Conservation (phyloP, 2,888 invertebrate genomes). For the Eucera pruinosa region DNA sequence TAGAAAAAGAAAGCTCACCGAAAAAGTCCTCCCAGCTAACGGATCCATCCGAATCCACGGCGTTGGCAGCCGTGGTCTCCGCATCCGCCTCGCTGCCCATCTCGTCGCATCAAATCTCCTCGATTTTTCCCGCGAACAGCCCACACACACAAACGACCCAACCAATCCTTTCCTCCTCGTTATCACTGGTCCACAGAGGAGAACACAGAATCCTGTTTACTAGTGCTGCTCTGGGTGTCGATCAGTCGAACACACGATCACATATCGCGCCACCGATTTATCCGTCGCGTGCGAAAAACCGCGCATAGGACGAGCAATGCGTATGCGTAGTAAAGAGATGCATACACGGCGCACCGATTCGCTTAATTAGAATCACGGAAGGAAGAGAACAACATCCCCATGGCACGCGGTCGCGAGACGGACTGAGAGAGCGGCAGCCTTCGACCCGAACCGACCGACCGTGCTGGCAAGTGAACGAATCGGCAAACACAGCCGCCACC, state of each 20-base stretch:
- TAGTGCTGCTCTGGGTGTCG: not conserved
- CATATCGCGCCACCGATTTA: conserved; percentile 26
- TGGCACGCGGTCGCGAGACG: conserved; percentile 74
- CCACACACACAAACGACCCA: not conserved
- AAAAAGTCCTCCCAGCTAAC: conserved; percentile 91
- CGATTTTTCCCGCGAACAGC: conserved; percentile 11
- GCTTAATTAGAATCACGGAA: conserved; percentile 30
- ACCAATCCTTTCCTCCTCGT: conserved; percentile 2
- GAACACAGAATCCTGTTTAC: not conserved
- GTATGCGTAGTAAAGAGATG: no score
- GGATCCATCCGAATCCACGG: conserved; percentile 88
- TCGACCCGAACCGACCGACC: conserved; percentile 51
- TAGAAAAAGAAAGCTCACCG: conserved; percentile 85
- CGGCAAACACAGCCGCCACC: conserved; percentile 48
- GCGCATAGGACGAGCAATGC: no score
- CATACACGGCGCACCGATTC: conserved; percentile 6
- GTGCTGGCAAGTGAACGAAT: conserved; percentile 56
- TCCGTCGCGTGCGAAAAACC: conserved; percentile 10
- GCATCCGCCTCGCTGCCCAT: conserved; percentile 77
- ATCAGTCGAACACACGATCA: conserved; percentile 33
- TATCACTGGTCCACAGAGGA: conserved; percentile 1
- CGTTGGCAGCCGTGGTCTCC: conserved; percentile 81
- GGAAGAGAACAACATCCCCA: conserved; percentile 59
- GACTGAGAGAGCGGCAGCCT: conserved; percentile 65
- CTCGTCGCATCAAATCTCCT: conserved; percentile 51